phyloP scores from a whole-genome alignment of 2,888 invertebrate genomes.

The Tholera decimalis region DNA sequence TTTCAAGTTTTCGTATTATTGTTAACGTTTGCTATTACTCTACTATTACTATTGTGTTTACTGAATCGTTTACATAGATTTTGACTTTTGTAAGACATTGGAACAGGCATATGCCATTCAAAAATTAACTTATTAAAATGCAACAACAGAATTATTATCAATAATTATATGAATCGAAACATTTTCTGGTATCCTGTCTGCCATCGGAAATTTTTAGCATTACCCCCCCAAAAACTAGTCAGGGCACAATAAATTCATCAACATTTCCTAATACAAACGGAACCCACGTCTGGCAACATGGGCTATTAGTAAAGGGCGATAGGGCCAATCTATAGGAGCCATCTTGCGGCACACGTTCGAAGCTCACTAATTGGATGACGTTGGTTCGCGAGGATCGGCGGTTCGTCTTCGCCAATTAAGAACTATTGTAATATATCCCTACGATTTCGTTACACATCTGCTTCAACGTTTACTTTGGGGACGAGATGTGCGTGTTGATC shows the following conservation, averaged over 20 bases:
- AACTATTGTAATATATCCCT: constrained; percentile 71
- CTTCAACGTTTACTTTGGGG: constrained; percentile 32
- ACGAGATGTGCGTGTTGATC: constrained; percentile 45
- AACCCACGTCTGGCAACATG: constrained; percentile 46
- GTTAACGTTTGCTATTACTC: constrained; percentile 14
- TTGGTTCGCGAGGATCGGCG: constrained; percentile 54
- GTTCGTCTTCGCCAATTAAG: constrained; percentile 69
- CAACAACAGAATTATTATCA: too few species aligned
- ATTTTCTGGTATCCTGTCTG: not conserved
- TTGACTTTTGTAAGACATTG: too few species aligned
- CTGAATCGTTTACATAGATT: too few species aligned
- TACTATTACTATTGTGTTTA: not conserved
- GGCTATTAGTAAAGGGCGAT: constrained; percentile 43
- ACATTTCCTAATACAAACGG: constrained; percentile 42
- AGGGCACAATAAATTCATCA: constrained; percentile 54
- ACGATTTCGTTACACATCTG: constrained; percentile 61
- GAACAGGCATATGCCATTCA: not conserved
- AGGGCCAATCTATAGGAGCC: constrained; percentile 62
- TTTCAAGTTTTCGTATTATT: constrained; percentile 13
- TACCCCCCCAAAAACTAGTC: constrained; percentile 11
- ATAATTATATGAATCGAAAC: not conserved
- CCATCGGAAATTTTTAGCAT: constrained; percentile 13
- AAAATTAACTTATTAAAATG: not conserved
- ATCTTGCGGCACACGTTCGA: constrained; percentile 60
- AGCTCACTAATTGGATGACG: constrained; percentile 73